A percentile compares a stretch with the other conserved stretches of the same genome.
These are phyloP conservation scores for Euwallacea fornicatus DNA, from an alignment of 1,140 invertebrate species.

Conservation along the genomic window DNA sequence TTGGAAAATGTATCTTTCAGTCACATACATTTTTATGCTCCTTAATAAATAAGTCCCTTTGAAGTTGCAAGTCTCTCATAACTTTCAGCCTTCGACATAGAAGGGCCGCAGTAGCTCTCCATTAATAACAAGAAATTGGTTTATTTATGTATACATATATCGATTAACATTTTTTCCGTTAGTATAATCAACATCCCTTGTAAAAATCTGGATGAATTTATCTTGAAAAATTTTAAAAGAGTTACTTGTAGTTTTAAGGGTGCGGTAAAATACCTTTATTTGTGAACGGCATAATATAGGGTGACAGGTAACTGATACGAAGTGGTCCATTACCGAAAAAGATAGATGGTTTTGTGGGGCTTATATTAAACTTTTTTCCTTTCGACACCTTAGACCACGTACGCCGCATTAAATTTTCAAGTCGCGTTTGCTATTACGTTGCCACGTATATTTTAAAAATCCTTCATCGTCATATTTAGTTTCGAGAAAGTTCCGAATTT, in stretches of 20 bases:
- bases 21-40: not conserved
- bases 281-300: slow-evolving; percentile 39
- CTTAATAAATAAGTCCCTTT: slow-evolving; percentile 14
- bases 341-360: slow-evolving; percentile 38
- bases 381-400: slow-evolving; percentile 34
- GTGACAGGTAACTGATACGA: slow-evolving; percentile 41
- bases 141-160: not conserved
- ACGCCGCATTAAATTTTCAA: slow-evolving; percentile 38
- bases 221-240: slow-evolving; percentile 18
- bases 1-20: slow-evolving; percentile 4
- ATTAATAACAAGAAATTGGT: not conserved
- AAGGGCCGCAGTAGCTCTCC: not conserved
- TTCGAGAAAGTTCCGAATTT: no score
- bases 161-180: no score
- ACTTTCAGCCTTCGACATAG: not conserved
- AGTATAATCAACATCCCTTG: not conserved
- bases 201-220: slow-evolving; percentile 8
- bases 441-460: slow-evolving; percentile 35
- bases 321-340: slow-evolving; percentile 41
- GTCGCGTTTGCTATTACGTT: slow-evolving; percentile 39
- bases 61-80: not conserved
- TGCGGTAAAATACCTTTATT: slow-evolving; percentile 40
- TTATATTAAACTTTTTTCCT: slow-evolving; percentile 42
- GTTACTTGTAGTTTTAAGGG: slow-evolving; percentile 38
- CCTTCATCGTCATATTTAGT: slow-evolving; percentile 28